phyloP scores from a whole-genome alignment of 1,140 invertebrate species.

The Zophobas atratus region DNA sequence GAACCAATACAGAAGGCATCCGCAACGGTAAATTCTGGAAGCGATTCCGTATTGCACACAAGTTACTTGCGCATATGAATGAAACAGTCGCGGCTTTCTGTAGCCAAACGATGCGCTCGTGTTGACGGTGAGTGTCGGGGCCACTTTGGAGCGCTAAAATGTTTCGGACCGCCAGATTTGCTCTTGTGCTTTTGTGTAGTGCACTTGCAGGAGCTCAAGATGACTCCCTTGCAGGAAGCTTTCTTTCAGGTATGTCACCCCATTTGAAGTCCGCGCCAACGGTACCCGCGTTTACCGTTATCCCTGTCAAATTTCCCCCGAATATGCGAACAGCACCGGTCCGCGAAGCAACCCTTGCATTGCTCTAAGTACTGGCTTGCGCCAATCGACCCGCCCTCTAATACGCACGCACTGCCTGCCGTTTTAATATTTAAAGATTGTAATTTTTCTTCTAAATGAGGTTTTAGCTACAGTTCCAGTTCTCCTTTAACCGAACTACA shows the following conservation, averaged over 20 bases:
- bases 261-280: constrained; percentile 31
- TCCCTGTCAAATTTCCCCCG: background rate
- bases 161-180: constrained; percentile 57
- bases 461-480: background rate
- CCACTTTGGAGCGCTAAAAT: constrained; percentile 54
- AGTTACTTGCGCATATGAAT: constrained; percentile 59
- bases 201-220: constrained; percentile 71
- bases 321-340: constrained; percentile 28
- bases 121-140: constrained; percentile 59
- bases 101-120: constrained; percentile 58
- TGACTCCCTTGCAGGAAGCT: constrained; percentile 83
- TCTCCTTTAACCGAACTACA: background rate
- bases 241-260: constrained; percentile 78
- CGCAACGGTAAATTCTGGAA: constrained; percentile 65
- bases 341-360: background rate
- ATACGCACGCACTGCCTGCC: background rate
- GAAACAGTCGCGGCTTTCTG: constrained; percentile 54
- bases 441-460: constrained; percentile 6
- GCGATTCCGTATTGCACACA: constrained; percentile 62
- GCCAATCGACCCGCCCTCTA: background rate
- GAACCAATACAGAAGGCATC: constrained; percentile 49
- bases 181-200: constrained; percentile 54
- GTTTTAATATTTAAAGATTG: background rate
- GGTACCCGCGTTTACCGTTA: constrained; percentile 40
- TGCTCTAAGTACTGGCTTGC: background rate